Percentiles rank a stretch among this genome's conserved stretches.
Conservation (phyloP, 2,888 invertebrate genomes). For the Sphaerolaimus hirsutus region DNA sequence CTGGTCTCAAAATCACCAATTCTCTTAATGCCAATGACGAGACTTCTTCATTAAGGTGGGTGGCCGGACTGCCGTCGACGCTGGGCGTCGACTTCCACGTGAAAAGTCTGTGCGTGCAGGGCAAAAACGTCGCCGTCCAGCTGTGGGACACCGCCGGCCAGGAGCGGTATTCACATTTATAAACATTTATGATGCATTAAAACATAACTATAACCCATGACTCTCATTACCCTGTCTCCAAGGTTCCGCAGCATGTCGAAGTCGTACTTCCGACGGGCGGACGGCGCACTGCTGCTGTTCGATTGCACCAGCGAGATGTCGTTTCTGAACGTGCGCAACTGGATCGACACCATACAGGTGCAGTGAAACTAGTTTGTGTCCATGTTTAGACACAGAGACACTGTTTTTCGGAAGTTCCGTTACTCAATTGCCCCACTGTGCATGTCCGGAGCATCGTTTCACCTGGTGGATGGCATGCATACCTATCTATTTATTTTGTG, state of each 20-base stretch:
- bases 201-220: neutral
- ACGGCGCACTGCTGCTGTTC: slow-evolving; percentile 38
- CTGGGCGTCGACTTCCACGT: slow-evolving; percentile 38
- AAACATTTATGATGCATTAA: neutral
- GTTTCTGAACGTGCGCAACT: slow-evolving; percentile 37
- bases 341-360: slow-evolving; percentile 37
- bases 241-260: slow-evolving; percentile 38
- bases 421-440: neutral
- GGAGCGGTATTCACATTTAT: slow-evolving; percentile 30
- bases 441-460: too few species aligned
- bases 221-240: slow-evolving; percentile 9
- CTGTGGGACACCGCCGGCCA: slow-evolving; percentile 41
- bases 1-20: too few species aligned
- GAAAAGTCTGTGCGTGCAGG: slow-evolving; percentile 34
- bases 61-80: slow-evolving; percentile 34
- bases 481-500: too few species aligned
- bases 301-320: slow-evolving; percentile 38
- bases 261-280: slow-evolving; percentile 39
- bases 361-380: neutral
- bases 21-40: too few species aligned
- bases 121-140: slow-evolving; percentile 31
- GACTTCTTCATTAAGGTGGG: too few species aligned
- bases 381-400: slow-evolving; percentile 4
- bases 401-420: neutral
- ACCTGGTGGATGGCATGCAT: too few species aligned